phyloP scores from a whole-genome alignment of 2,888 invertebrate species.

The Drosophila bunnanda region DNA sequence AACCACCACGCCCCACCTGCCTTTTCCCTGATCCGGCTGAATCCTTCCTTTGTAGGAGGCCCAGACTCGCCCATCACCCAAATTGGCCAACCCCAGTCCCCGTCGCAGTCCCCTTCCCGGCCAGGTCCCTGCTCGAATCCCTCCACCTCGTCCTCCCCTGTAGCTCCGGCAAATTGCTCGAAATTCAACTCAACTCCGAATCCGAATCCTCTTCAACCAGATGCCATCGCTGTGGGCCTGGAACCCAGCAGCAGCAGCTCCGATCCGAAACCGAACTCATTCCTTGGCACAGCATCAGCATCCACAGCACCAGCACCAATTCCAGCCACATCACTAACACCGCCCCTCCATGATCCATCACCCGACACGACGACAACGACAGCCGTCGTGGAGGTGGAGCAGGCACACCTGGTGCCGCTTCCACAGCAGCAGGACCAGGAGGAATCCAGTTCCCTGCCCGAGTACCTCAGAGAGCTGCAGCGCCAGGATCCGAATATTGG shows the following conservation, averaged over 20 bases:
- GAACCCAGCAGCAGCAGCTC: conserved; percentile 49
- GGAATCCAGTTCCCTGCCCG: conserved; percentile 54
- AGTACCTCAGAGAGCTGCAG: conserved; percentile 78
- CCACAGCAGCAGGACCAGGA: conserved; percentile 36
- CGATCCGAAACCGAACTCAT: conserved; percentile 36
- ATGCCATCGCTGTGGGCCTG: conserved; percentile 83
- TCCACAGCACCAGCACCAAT: conserved; percentile 51
- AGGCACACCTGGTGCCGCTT: conserved; percentile 68
- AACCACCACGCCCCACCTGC: conserved; percentile 62
- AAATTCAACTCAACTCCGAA: conserved; percentile 77
- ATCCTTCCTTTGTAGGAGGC: conserved; percentile 44
- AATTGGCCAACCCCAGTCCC: conserved; percentile 13
- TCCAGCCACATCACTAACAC: conserved; percentile 73
- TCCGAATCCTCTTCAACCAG: conserved; percentile 80
- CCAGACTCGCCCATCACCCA: conserved; percentile 19
- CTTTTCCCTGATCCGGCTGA: conserved; percentile 62
- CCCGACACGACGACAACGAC: conserved; percentile 46
- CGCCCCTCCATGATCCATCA: conserved; percentile 63
- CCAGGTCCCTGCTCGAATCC: not conserved
- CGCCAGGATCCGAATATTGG: conserved; percentile 74
- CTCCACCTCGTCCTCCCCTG: conserved; percentile 4
- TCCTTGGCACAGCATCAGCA: conserved; percentile 57
- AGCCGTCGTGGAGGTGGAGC: conserved; percentile 77
- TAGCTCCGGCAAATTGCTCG: conserved; percentile 67
- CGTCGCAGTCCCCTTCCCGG: conserved; percentile 5